These are phyloP conservation scores for Melieria omissa DNA, from an alignment of 2,888 invertebrate genomes.

Conservation along the genomic window DNA sequence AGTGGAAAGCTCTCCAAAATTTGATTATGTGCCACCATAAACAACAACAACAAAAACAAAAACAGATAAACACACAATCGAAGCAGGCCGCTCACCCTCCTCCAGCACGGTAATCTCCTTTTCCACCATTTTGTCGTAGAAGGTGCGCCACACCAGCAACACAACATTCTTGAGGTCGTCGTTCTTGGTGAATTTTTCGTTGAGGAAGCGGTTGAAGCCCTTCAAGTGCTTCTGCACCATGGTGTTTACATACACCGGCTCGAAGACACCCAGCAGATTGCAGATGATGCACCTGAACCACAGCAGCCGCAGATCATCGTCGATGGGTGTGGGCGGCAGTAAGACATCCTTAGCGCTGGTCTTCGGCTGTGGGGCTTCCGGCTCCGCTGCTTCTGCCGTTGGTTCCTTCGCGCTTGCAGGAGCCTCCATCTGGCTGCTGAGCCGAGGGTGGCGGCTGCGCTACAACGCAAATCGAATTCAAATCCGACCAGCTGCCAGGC, in stretches of 20 bases:
- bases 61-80: too few species aligned
- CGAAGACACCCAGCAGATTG: constrained; percentile 61
- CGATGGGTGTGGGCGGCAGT: constrained; percentile 37
- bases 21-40: too few species aligned
- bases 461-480: constrained; percentile 16
- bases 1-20: too few species aligned
- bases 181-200: constrained; percentile 68
- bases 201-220: constrained; percentile 69
- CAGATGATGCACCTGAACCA: constrained; percentile 77
- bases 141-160: constrained; percentile 76
- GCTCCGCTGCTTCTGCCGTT: neutral
- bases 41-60: too few species aligned
- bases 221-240: constrained; percentile 68
- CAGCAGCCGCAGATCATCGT: constrained; percentile 71
- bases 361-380: constrained; percentile 27
- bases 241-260: constrained; percentile 58
- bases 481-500: constrained; percentile 3
- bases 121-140: constrained; percentile 78
- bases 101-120: constrained; percentile 79
- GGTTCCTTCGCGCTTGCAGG: neutral
- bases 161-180: constrained; percentile 71
- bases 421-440: neutral
- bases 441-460: neutral
- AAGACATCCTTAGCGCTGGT: constrained; percentile 47
- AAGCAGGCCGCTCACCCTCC: constrained; percentile 72